phyloP scores from a whole-genome alignment of 1,140 invertebrate species.

The Drosophila sp. region DNA sequence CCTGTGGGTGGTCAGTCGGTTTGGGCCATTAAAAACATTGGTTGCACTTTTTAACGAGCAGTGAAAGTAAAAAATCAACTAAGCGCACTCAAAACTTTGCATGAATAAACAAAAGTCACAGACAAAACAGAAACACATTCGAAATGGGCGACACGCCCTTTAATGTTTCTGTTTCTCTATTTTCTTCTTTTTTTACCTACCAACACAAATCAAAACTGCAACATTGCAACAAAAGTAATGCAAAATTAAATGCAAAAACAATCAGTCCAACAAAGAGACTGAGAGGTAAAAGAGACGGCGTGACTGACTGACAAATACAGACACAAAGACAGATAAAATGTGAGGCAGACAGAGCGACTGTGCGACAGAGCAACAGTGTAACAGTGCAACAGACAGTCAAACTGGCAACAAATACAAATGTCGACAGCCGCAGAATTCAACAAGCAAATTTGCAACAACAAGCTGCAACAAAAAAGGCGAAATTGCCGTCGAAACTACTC shows the following conservation, averaged over 20 bases:
- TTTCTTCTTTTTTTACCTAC: conserved; percentile 6
- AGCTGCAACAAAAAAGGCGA: conserved; percentile 1
- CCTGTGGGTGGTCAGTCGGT: conserved; percentile 41
- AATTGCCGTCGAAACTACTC: not conserved
- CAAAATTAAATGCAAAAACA: conserved; percentile 73
- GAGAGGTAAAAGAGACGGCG: not conserved
- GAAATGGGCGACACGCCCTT: conserved; percentile 56
- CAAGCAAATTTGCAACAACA: conserved; percentile 40
- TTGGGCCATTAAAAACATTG: conserved; percentile 49
- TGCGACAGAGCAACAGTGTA: conserved; percentile 5
- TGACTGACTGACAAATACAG: conserved; percentile 9
- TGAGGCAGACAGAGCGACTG: not conserved
- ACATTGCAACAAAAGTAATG: conserved; percentile 65
- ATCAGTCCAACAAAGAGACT: conserved; percentile 43
- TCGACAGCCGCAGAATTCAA: conserved; percentile 47
- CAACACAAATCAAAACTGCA: conserved; percentile 74
- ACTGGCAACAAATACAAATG: conserved; percentile 24
- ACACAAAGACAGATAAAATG: not conserved
- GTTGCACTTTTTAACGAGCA: conserved; percentile 52
- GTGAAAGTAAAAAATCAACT: conserved; percentile 70
- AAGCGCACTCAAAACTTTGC: conserved; percentile 61
- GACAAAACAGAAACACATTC: conserved; percentile 47
- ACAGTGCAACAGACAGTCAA: conserved; percentile 4
- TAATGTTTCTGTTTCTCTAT: conserved; percentile 37
- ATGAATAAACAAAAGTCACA: conserved; percentile 57